Base-by-base conservation (phyloP, 2,797 vertebrate species). In the Takifugu rubripes region DNA sequence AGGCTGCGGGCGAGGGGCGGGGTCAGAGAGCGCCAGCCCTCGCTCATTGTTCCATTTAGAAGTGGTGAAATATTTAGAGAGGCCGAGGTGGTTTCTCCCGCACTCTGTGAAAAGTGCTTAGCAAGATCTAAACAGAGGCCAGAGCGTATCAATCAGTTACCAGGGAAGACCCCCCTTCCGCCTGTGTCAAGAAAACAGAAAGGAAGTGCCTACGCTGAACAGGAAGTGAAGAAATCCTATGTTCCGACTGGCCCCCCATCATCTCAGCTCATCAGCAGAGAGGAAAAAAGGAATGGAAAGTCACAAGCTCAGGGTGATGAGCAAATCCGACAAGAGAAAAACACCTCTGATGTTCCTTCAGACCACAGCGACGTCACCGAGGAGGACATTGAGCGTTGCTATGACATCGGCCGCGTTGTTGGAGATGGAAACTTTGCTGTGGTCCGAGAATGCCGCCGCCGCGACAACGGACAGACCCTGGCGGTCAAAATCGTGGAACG, bases 371-470 rank as follows among this genome's bases (percentile, higher is more conserved):
- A 92, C 24, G 85, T 91, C 71, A 81, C 69, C 17, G 74, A 80
- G 16, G 84, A 84, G 1, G 88, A 94, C 21, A 92, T 99, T 0
- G 92, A 94, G 68, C 90, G 78, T 1, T 85, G 86, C 58, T 99
- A 98, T 1, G 92, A 96, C 53, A 89, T 95, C 0, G 95, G 95
- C 42, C 88, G 89, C 5, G 90, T 93, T 78, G 91, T 99, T 0
- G 97, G 97, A 26, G 96, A 99, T 0, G 97, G 96, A 2, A 99
- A 99, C 78, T 99, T 99, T 45, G 97, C 97, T 0, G 87, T 96
- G 31, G 97, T 99, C 66, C 94, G 91, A 66, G 93, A 96, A 74
- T 97, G 96, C 70, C 74, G 82, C 33, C 91, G 88, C 24, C 92
- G 88, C 0, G 81, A 85, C 69, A 85, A 74, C 3, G 80, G 85